Base-by-base conservation (phyloP, 1,140 invertebrate genomes). In the Calephelis nemesis region DNA sequence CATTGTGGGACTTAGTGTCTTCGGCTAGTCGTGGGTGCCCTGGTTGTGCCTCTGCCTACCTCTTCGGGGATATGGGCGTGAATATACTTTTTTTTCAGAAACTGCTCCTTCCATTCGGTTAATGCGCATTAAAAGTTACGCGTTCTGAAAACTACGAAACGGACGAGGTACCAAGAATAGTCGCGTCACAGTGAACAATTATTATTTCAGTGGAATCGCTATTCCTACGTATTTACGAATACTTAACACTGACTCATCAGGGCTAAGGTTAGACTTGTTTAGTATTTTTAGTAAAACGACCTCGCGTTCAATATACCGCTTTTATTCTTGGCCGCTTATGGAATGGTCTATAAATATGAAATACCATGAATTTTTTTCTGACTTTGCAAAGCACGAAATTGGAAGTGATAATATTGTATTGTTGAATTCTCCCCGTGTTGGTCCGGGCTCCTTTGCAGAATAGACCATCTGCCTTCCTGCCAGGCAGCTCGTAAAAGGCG, bases 241-340 rank as follows among this genome's bases (percentile, higher is more conserved):
- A 54, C 50, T 30, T 54, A 54, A 54, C 9, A 13, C 19, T 54
- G 50, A 54, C 50, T 54, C 50, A 54, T 54, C 50, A 54, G 50
- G 50, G 50, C 50, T 54, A 54, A 54, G 50, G 50, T 54, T 54
- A 54, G 15, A 54, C 9, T 52, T 13, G 15, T 54, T 54, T 54
- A 54, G 52, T 54, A 54, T 54, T 54, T 54, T 54, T 54, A 54
- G 52, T 54, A 5, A 54, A 54, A 54, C 52, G 52, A 54, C 52
- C 52, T 54, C 19, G 52, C 42, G 4, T 54, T 19, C 15, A 8
- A 10, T 13, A 54, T 54, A 11, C 52, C 9, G 9, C 52, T 4
- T 2, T 1, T 30, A 30, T 30, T 30, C 30, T 30, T 30, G 30
- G 30, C 13, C 15, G 15, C 9, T 52, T 52, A 52, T 15, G 52